These are phyloP conservation scores for Zalophus californianus DNA, from an alignment of 2,797 vertebrate genomes.

Conservation along the genomic window DNA sequence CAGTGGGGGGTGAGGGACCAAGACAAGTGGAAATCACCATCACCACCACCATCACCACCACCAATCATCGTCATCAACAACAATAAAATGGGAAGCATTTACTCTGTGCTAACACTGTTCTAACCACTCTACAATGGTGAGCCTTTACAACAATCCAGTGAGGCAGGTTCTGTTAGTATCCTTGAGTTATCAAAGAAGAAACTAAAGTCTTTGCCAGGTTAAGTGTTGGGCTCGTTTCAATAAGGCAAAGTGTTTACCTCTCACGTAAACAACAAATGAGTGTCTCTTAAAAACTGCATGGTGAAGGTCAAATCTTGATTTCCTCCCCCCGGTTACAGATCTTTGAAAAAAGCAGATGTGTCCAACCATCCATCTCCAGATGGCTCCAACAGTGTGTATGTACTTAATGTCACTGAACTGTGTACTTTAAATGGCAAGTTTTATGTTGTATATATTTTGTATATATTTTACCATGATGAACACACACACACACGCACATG, in stretches of 20 bases:
- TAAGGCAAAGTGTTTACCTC: not conserved
- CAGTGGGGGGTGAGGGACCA: not conserved
- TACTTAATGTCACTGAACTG: not conserved
- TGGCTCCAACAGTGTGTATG: not conserved
- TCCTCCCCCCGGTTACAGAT: not conserved
- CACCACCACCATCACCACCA: not conserved
- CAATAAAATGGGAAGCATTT: not conserved
- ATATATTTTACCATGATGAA: not conserved
- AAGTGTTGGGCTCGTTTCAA: not conserved
- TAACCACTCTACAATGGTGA: not conserved
- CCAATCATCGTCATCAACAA: not conserved
- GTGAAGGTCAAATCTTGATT: not conserved
- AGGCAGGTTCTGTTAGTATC: not conserved
- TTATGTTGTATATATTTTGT: not conserved
- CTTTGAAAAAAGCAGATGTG: not conserved
- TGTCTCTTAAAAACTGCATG: not conserved
- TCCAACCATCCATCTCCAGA: not conserved
- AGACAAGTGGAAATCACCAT: not conserved
- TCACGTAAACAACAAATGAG: not conserved
- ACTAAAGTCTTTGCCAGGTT: not conserved
- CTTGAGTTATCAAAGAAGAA: not conserved
- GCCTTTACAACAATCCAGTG: not conserved
- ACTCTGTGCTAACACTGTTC: not conserved
- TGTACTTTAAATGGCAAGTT: not conserved
- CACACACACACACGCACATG: accelerated